These are phyloP conservation scores for Pecten maximus DNA, from an alignment of 2,888 invertebrate species.

Conservation along the genomic window DNA sequence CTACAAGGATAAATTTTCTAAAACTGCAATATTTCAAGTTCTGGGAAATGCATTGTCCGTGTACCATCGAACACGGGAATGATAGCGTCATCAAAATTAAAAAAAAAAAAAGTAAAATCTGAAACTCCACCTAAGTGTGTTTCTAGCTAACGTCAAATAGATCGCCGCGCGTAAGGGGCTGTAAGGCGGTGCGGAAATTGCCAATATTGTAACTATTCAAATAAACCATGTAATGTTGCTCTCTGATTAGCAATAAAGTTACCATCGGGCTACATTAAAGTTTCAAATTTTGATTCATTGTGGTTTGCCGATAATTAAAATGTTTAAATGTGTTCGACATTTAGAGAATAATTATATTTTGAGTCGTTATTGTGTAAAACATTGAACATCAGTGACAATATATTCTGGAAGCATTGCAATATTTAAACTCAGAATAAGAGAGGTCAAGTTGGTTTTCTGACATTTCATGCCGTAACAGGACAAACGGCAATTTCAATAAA, in stretches of 20 bases:
- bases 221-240: neutral
- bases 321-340: neutral
- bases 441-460: neutral
- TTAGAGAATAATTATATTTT: neutral
- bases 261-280: neutral
- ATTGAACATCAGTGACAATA: too few relatives aligned
- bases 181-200: neutral
- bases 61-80: neutral
- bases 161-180: neutral
- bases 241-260: neutral
- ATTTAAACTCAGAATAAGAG: neutral
- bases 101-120: neutral
- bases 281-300: neutral
- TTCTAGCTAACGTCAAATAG: slow-evolving; percentile 20
- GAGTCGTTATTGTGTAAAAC: neutral
- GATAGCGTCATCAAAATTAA: neutral
- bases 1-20: neutral
- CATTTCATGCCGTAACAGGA: neutral
- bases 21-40: neutral
- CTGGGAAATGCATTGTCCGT: neutral
- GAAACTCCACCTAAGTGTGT: neutral
- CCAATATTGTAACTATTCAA: neutral
- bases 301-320: neutral
- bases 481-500: neutral
- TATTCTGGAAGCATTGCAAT: neutral